Percentiles rank a stretch among this genome's conserved stretches.
Conservation (phyloP, 1,140 invertebrate species). For the Stegodyphus mimosarum region DNA sequence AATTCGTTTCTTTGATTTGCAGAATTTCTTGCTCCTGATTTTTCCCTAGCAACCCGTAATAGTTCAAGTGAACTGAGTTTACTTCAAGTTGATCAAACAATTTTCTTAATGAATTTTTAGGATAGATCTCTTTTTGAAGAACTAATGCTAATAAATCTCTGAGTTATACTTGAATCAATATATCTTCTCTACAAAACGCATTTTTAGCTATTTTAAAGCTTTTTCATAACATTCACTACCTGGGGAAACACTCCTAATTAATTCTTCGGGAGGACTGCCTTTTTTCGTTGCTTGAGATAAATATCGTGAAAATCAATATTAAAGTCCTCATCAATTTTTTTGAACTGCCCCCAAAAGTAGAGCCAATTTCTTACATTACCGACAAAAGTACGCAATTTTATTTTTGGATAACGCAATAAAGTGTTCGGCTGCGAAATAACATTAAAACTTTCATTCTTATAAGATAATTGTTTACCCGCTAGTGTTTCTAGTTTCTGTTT, state of each 20-base stretch:
- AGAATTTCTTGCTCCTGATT: too few relatives aligned
- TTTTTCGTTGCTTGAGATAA: conserved; percentile 17
- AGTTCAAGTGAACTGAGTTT: conserved; percentile 65
- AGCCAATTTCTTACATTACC: too few relatives aligned
- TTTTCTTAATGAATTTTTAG: background rate
- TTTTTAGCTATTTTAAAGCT: conserved; percentile 16
- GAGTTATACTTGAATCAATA: conserved; percentile 59
- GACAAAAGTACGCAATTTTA: too few relatives aligned
- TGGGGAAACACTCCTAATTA: conserved; percentile 38
- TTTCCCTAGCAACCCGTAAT: conserved; percentile 64
- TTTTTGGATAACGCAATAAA: too few relatives aligned
- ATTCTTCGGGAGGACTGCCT: background rate
- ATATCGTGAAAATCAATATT: background rate
- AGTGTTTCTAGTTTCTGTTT: too few relatives aligned
- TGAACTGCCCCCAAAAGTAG: too few relatives aligned
- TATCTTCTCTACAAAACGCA: conserved; percentile 56
- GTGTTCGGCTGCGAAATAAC: too few relatives aligned
- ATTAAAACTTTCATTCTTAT: too few relatives aligned
- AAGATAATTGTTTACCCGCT: too few relatives aligned
- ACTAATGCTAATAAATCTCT: conserved; percentile 46
- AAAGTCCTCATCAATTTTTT: too few relatives aligned
- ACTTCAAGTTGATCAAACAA: conserved; percentile 63
- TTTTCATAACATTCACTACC: background rate
- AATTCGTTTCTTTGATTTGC: too few relatives aligned
- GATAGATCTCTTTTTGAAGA: background rate